Base-by-base conservation (phyloP, 1,140 invertebrate genomes). In the Anoplophora glabripennis region DNA sequence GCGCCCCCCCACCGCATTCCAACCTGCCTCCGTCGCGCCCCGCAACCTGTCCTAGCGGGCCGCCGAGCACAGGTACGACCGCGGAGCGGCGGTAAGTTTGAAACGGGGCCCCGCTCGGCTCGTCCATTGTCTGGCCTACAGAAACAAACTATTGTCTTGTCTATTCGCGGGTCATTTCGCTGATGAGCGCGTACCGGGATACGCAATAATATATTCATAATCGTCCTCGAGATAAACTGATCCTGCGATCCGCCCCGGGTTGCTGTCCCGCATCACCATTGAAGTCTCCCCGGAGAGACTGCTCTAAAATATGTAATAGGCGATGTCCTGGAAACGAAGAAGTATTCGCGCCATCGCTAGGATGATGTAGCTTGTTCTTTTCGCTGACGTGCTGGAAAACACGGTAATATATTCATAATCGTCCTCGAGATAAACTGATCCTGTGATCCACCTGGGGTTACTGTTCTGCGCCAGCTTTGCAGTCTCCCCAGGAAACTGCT, bases 1-100 rank as follows among this genome's bases (percentile, higher is more conserved):
- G 59, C 68, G 67, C 69, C 71, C 72, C 63, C 70, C 69, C 70
- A 65, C 69, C 63, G 71, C 72, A 72, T 74, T 72, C 72, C 72
- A 67, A 67, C 57, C 64, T 57, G 66, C 64, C 64, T 65, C 69
- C 60, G 33, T 17, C 44, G 54, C 41, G 28, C 36, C 46, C 54
- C 44, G 57, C 53, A 64, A 65, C 65, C 64, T 69, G 65, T 64
- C 65, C 54, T 64, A 59, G 40, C 57, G 46, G 64, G 47, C 47
- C 57, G 59, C 34, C 37, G 59, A 65, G 57, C 45, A 46, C 49
- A 55, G 61, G 34, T 49, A 59, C 42, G 44, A 28, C 21, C 28
- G 28, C 38, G 44, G 10, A 48, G 51, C 53, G 64, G 69, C 69
- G 71, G 71, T 59, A 67, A 71, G 64, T 71, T 71, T 68, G 63